Evolutionary conservation across 2,113 vertebrate species (phyloP).

Genomic region (Sapajus apella): DNA sequence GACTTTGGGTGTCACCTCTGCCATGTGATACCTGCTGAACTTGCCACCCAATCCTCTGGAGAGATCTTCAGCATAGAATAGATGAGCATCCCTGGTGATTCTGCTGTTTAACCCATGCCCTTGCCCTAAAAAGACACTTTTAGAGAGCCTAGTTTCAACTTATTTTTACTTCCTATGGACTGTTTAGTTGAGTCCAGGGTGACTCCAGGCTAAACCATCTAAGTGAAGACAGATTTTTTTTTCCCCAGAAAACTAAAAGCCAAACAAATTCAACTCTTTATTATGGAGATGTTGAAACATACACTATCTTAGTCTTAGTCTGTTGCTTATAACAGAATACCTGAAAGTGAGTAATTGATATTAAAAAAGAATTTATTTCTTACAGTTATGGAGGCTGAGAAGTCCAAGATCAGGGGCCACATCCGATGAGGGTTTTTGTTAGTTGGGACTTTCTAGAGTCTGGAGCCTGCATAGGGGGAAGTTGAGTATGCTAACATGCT

Average conservation of each 20-base stretch:
- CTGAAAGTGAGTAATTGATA: neutral
- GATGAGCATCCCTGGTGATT: neutral
- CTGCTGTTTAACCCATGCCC: neutral
- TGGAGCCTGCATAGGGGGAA: neutral
- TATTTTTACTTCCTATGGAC: neutral
- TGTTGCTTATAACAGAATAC: neutral
- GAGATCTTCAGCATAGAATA: neutral
- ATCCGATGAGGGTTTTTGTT: neutral
- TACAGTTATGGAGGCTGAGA: neutral
- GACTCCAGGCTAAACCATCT: neutral
- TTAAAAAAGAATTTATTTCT: neutral
- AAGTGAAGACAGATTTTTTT: neutral
- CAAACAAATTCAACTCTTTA: neutral
- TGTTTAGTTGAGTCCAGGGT: neutral
- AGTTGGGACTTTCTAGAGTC: neutral
- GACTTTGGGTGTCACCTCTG: neutral
- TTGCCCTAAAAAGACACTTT: neutral
- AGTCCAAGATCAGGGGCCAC: neutral
- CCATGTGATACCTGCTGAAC: neutral
- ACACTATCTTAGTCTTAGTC: neutral
- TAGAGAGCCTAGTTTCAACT: neutral
- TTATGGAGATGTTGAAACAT: neutral
- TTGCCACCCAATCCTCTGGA: neutral
- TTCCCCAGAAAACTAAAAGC: neutral
- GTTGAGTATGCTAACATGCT: neutral